Base-by-base conservation (phyloP, 2,888 invertebrate genomes). In the Unio delphinus region DNA sequence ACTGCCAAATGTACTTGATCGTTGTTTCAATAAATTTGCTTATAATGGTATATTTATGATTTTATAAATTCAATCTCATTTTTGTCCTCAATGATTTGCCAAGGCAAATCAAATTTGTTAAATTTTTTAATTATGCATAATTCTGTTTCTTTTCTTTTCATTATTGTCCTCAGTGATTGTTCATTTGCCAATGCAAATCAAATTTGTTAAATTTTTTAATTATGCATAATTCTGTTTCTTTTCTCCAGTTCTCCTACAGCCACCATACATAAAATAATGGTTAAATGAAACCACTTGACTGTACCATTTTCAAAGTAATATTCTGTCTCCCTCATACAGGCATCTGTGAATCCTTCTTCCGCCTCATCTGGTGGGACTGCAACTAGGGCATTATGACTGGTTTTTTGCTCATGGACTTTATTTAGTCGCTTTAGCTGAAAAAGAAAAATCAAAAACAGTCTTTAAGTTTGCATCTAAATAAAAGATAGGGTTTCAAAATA, bases 271-370 rank as follows among this genome's bases (percentile, higher is more conserved):
- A 11, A 26, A 65, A 55, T 56, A 26, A 45, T 3, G 15, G 11
- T 45, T 11, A 45, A 45, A 3, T 15, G 11, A 45, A 45, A 45
- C 45, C 45, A 45, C 45, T 45, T 64, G 3, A 3, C 20, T 30
- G 8, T 90, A 96, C 97, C 96, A 92, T 97, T 96, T 92, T 97
- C 97, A 87, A 96, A 95, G 91, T 96, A 97, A 91, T 97, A 97
- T 69, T 96, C 96, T 28, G 97, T 96, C 92, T 96, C 96, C 57
- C 56, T 45, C 55, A 68, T 63, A 17, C 61, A 61, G 23, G 68
- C 68, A 0, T 57, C 64, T 55, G 55, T 30, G 28, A 57, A 61
- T 18, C 63, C 61, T n/a, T 63, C 63, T n/a, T 65, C 65, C 4
- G 65, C 55, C 18, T 61, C 58, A 26, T 65, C 56, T 6, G 28